Conservation (phyloP, 2,113 vertebrate genomes). For the Perognathus longimembris region DNA sequence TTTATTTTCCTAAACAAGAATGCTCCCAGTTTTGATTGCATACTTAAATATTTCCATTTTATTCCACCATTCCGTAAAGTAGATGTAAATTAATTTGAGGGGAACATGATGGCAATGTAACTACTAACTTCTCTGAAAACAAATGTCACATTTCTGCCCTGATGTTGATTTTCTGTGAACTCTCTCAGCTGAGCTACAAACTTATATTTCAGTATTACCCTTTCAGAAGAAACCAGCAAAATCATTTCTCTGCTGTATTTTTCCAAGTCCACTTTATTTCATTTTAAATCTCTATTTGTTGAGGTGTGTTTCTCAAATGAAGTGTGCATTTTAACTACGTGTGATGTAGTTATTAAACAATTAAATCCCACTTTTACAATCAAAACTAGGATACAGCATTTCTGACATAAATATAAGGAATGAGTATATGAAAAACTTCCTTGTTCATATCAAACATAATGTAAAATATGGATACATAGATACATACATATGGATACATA, state of each 20-base stretch:
- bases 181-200: neutral
- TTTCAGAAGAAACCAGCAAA: conserved; percentile 57
- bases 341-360: conserved; percentile 26
- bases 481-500: no score
- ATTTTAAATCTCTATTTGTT: conserved; percentile 42
- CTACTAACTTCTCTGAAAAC: conserved; percentile 43
- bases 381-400: neutral
- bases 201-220: conserved; percentile 37
- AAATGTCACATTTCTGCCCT: conserved; percentile 30
- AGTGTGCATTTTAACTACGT: conserved; percentile 40
- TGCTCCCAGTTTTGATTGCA: conserved; percentile 49
- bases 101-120: conserved; percentile 11
- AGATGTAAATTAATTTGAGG: conserved; percentile 67
- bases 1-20: conserved; percentile 57
- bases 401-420: neutral
- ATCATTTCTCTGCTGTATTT: conserved; percentile 46
- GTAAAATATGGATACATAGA: neutral
- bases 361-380: neutral
- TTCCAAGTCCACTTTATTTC: conserved; percentile 50
- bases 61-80: conserved; percentile 38
- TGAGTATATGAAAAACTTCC: neutral
- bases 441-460: neutral
- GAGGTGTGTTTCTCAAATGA: conserved; percentile 10
- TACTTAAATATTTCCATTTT: conserved; percentile 64
- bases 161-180: conserved; percentile 64